phyloP scores from a whole-genome alignment of 2,113 vertebrate genomes.

The Odobenus rosmarus region DNA sequence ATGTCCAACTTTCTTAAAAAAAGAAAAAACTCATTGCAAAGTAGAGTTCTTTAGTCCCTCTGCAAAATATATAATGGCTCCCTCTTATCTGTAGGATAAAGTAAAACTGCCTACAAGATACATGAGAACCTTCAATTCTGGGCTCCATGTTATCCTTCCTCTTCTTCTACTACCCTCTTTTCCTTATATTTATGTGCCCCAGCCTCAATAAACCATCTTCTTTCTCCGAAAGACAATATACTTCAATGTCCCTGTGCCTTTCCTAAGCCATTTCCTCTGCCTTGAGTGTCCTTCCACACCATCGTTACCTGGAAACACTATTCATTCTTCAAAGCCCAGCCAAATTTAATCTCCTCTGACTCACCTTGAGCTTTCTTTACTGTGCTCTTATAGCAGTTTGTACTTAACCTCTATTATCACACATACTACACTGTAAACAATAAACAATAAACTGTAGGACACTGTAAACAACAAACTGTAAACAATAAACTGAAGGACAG shows the following conservation, averaged over 20 bases:
- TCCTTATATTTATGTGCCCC: background rate
- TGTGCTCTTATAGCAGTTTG: background rate
- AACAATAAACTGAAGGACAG: background rate
- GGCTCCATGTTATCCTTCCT: background rate
- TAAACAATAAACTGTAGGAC: background rate
- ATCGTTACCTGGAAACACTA: background rate
- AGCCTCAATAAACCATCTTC: background rate
- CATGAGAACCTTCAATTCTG: background rate
- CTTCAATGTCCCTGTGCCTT: background rate
- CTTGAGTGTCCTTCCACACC: background rate
- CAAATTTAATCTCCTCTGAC: constrained; percentile 2
- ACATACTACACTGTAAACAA: background rate
- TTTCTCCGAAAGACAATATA: background rate
- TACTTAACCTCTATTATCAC: background rate
- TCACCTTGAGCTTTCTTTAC: background rate
- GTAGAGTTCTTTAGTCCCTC: background rate
- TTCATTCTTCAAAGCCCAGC: background rate
- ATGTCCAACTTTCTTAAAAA: background rate
- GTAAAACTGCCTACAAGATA: background rate
- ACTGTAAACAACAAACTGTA: background rate
- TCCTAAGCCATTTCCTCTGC: background rate
- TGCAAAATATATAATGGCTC: background rate
- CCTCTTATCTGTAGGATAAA: background rate
- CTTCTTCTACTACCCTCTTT: background rate
- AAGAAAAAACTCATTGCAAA: background rate